Conservation (phyloP, 2,113 vertebrate genomes). For the Chionomys nivalis region DNA sequence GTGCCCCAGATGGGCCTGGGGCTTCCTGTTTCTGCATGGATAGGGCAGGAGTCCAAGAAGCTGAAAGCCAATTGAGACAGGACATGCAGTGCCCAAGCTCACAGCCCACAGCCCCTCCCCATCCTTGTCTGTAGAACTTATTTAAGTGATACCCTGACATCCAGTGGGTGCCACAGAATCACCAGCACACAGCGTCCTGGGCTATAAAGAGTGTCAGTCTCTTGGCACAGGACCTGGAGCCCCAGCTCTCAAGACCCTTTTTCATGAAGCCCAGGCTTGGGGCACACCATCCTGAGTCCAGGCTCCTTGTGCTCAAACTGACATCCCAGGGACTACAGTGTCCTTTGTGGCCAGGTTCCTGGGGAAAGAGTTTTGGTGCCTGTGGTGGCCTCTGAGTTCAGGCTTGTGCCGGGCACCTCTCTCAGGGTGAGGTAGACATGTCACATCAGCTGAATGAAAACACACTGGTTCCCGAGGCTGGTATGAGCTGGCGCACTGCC, state of each 20-base stretch:
- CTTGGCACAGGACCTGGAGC: background rate
- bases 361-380: background rate
- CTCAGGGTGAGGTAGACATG: background rate
- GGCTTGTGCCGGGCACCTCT: background rate
- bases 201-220: background rate
- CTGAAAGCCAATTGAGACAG: background rate
- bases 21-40: too few relatives aligned
- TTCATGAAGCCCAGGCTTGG: background rate
- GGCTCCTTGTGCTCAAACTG: background rate
- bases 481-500: too few relatives aligned
- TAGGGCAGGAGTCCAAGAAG: too few relatives aligned
- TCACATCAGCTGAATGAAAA: too few relatives aligned
- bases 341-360: background rate
- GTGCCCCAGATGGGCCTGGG: background rate
- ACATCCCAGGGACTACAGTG: background rate
- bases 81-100: too few relatives aligned
- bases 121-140: background rate
- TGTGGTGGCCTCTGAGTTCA: background rate
- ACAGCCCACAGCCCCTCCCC: accelerated
- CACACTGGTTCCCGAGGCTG: background rate
- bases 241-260: background rate
- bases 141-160: accelerated
- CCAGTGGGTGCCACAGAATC: accelerated
- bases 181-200: background rate
- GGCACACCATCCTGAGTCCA: background rate